phyloP scores from a whole-genome alignment of 2,797 vertebrate genomes.

The Iguana delicatissima region DNA sequence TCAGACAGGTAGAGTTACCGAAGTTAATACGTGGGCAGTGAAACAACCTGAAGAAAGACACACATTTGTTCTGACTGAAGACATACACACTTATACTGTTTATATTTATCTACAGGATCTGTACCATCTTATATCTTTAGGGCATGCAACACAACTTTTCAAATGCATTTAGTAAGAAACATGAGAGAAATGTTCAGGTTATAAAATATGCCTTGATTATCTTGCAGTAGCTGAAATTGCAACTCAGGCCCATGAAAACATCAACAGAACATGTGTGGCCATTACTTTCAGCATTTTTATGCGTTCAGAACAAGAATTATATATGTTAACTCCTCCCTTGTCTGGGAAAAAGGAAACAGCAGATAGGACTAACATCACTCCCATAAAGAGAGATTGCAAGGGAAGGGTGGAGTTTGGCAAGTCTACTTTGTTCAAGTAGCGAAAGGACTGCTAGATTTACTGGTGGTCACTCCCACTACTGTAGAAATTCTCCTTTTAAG shows the following conservation, averaged over 20 bases:
- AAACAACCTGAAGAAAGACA: not conserved
- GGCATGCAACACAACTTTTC: not conserved
- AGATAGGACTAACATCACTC: constrained; percentile 62
- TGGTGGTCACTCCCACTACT: constrained; percentile 57
- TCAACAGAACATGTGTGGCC: constrained; percentile 8
- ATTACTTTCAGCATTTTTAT: constrained; percentile 49
- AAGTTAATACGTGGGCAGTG: not conserved
- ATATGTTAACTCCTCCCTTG: constrained; percentile 60
- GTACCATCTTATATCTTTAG: not conserved
- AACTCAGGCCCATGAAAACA: not conserved
- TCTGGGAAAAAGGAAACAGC: constrained; percentile 75
- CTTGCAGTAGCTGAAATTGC: not conserved
- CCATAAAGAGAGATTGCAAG: constrained; percentile 59
- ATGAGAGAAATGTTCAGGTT: accelerated
- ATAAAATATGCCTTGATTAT: not conserved
- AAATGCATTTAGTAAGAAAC: accelerated
- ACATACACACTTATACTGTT: not conserved
- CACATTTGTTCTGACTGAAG: not conserved
- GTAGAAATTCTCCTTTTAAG: constrained; percentile 41
- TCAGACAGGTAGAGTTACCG: not conserved
- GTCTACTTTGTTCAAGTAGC: constrained; percentile 63
- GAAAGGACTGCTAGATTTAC: constrained; percentile 52
- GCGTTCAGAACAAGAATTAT: constrained; percentile 61
- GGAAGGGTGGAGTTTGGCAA: constrained; percentile 73
- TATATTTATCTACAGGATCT: not conserved